Percentiles rank a stretch among this genome's conserved stretches.
Conservation (phyloP, 1,140 invertebrate species). For the Cydia strobilella region DNA sequence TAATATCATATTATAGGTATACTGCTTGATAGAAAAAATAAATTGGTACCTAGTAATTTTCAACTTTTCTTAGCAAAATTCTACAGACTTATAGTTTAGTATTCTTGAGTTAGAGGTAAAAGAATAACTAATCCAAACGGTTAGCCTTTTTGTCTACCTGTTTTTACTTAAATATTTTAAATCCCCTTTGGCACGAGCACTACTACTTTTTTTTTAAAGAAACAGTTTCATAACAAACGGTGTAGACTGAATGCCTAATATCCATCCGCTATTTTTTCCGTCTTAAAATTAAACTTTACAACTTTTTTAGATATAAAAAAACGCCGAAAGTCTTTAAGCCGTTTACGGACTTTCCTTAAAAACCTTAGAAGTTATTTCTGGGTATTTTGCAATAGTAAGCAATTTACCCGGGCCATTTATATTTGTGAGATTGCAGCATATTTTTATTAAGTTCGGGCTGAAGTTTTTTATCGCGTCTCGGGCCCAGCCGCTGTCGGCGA, state of each 20-base stretch:
- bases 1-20: too few relatives aligned
- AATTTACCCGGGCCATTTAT: slow-evolving; percentile 15
- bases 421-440: slow-evolving; percentile 34
- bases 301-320: not conserved
- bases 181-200: too few relatives aligned
- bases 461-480: slow-evolving; percentile 41
- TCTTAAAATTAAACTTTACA: not conserved
- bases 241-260: not conserved
- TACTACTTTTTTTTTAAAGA: too few relatives aligned
- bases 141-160: too few relatives aligned
- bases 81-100: too few relatives aligned
- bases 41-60: too few relatives aligned
- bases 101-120: too few relatives aligned
- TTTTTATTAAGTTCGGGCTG: slow-evolving; percentile 40
- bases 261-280: not conserved
- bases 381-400: slow-evolving; percentile 18
- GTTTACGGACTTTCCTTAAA: not conserved
- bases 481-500: slow-evolving; percentile 62
- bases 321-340: not conserved
- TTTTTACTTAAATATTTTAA: too few relatives aligned
- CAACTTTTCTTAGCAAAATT: too few relatives aligned
- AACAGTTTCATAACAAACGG: too few relatives aligned
- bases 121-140: too few relatives aligned
- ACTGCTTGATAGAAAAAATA: too few relatives aligned
- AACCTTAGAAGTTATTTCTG: not conserved